Evolutionary conservation across 2,888 invertebrate species (phyloP).

Genomic region (Kryphioiulus occultus): DNA sequence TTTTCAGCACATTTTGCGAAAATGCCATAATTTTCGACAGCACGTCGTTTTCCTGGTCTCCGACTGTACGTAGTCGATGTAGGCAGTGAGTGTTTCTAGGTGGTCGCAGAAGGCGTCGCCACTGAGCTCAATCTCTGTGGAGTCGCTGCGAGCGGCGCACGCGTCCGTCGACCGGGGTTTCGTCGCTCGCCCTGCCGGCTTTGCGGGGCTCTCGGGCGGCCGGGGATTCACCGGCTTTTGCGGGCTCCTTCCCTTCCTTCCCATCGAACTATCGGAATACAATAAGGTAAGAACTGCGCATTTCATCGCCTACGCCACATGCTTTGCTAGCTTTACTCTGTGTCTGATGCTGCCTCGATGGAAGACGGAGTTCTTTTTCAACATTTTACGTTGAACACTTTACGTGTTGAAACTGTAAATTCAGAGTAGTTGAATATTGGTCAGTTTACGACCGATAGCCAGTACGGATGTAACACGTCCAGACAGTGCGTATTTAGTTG

Average conservation of each 20-base stretch:
- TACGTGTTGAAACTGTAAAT: too few relatives aligned
- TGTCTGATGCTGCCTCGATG: too few relatives aligned
- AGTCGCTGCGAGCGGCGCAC: background rate
- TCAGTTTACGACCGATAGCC: too few relatives aligned
- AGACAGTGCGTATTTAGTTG: too few relatives aligned
- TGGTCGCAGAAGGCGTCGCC: background rate
- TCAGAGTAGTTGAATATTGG: too few relatives aligned
- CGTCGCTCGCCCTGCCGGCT: background rate
- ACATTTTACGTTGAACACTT: too few relatives aligned
- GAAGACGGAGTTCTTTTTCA: too few relatives aligned
- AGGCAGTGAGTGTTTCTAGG: background rate
- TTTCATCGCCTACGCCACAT: background rate
- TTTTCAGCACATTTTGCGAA: too few relatives aligned
- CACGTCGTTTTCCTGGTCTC: background rate
- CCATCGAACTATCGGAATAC: conserved; percentile 5
- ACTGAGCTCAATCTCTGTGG: background rate
- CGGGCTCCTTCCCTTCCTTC: background rate
- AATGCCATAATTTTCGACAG: too few relatives aligned
- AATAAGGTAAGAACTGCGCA: background rate
- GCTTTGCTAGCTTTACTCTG: background rate
- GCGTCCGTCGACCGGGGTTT: background rate
- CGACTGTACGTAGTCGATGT: background rate
- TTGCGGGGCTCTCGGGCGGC: background rate
- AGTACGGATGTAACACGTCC: too few relatives aligned
- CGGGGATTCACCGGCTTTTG: background rate